Evolutionary conservation across 2,888 invertebrate genomes (phyloP), one percentile per base, ranked within the genome.

Genomic region (Ischnus inquisitorius): DNA sequence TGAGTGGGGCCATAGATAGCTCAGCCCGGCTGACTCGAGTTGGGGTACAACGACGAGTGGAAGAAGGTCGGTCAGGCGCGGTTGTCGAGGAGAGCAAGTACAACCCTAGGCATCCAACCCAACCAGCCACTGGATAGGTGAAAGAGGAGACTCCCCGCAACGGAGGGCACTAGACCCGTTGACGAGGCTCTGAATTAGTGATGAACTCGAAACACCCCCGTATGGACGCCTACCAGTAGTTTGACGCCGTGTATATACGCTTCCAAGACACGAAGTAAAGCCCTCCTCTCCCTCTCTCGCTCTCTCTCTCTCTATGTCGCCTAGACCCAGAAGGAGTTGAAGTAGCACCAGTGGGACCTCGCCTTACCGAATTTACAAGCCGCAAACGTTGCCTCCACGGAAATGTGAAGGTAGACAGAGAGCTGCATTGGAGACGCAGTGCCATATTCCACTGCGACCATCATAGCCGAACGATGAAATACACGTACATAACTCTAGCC

Each of bases 151-250:
- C 81, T 83, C 68, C 74, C 85, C 84, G 87, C 64, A 60, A 82
- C 85, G 77, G 86, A 85, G 86, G 85, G 87, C 85, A 85, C 88
- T 88, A 86, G 88, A 89, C 88, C 88, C 88, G 87, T 89, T 90
- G 89, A 90, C 88, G 89, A 90, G 89, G 80, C 85, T 87, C 87
- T 91, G 90, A 91, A 91, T 90, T 91, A 92, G 88, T 90, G 87
- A 91, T 89, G 88, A 89, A 87, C 77, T 72, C 83, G 79, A 81
- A 80, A 83, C 84, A 86, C 82, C 74, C 51, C 28, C 75, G 28
- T 82, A 65, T 82, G 78, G 81, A 62, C 74, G 68, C 64, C 79
- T 28, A 62, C 48, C 68, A 62, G 46, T 81, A 51, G 84, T 75
- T 81, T 65, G 57, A 83, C 72, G 69, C 60, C 75, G 19, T 69